Conservation (phyloP, 2,888 invertebrate genomes). For the Microctonus hyperodae region DNA sequence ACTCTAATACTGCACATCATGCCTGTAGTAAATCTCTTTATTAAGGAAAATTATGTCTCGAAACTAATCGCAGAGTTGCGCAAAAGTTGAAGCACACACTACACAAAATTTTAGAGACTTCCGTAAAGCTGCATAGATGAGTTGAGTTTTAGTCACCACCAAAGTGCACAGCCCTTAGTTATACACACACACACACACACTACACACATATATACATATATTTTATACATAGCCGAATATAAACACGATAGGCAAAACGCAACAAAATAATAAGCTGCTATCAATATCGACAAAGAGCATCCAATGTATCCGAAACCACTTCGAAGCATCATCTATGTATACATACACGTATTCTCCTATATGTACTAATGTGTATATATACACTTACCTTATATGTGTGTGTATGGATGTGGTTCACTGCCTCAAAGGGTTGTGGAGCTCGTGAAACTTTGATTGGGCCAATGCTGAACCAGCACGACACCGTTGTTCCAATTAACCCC, state of each 20-base stretch:
- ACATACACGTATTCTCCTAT: neutral
- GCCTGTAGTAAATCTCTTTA: too few species aligned
- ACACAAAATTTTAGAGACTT: conserved; percentile 18
- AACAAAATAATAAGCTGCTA: conserved; percentile 34
- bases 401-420: conserved; percentile 12
- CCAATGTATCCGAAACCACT: neutral
- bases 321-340: neutral
- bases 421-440: conserved; percentile 35
- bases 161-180: neutral
- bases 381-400: conserved; percentile 3
- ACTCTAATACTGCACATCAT: too few species aligned
- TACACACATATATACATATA: neutral
- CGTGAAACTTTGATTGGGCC: conserved; percentile 41
- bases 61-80: conserved; percentile 16
- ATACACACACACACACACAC: neutral
- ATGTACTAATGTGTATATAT: neutral
- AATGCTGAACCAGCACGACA: conserved; percentile 34
- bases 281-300: conserved; percentile 21
- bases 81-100: conserved; percentile 14
- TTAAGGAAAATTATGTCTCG: conserved; percentile 3
- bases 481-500: conserved; percentile 38
- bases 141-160: conserved; percentile 9
- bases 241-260: conserved; percentile 21
- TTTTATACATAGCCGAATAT: neutral
- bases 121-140: conserved; percentile 15